Base-by-base conservation (phyloP, 2,113 vertebrate genomes). In the Aldabrachelys gigantea region DNA sequence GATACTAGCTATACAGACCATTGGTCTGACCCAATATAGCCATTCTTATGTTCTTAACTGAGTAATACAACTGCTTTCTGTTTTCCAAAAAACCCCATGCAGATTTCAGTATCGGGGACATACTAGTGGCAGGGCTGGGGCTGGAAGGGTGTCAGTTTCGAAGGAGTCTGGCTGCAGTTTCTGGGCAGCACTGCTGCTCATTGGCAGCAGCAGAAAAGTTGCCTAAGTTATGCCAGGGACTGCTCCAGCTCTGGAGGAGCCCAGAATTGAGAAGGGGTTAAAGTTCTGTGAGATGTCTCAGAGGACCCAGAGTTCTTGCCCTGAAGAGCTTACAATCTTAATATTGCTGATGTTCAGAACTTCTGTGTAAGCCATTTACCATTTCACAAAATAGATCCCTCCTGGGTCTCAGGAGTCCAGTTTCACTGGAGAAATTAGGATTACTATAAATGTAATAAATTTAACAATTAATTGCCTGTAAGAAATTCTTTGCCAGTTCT, bases 41-140 rank as follows among this genome's bases (percentile, higher is more conserved):
- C 62, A 69, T n/a, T n/a, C 62, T 69, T 69, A 69, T 69, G 35
- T n/a, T 69, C 62, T 69, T n/a, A 69, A 31, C 8, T 38, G 80
- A 53, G 69, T 24, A 31, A 78, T 1, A 3, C 12, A 8, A 35
- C 49, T n/a, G 4, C 35, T 69, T 8, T n/a, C 17, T 5, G 16
- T 57, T 14, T n/a, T 3, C 1, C 49, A 10, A 1, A 8, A 9
- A 54, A 38, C 4, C 13, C 31, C 13, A 8, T 35, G 25, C 31
- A 41, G 56, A 52, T 50, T 81, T 50, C 80, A 88, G 69, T 65
- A 54, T 0, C n/a, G 31, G 44, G 1, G 3, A 38, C 22, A 12
- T 14, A 41, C 49, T 31, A 13, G 31, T 35, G 35, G 62, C 8
- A 19, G 16, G 8, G 62, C 62, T 65, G 59, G 11, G 59, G 29